Percentiles rank a stretch among this genome's conserved stretches.
Evolutionary conservation across 2,113 vertebrate species (phyloP).

Genomic region (Fulmarus glacialis): DNA sequence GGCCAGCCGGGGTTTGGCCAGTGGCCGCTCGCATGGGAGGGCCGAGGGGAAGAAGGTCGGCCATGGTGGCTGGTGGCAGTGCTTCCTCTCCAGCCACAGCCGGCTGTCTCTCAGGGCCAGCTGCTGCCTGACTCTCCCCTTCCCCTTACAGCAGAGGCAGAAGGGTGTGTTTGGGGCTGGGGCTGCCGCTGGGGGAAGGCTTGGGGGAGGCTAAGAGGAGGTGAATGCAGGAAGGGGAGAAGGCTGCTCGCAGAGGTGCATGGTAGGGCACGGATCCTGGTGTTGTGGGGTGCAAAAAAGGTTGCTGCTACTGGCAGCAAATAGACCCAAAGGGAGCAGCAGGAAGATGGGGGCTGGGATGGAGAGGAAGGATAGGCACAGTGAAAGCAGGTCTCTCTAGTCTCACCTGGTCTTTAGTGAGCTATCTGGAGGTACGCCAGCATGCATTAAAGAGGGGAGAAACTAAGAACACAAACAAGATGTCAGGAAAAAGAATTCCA

Average conservation of each 20-base stretch:
- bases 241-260: neutral
- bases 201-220: neutral
- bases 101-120: neutral
- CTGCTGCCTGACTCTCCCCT: neutral
- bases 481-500: neutral
- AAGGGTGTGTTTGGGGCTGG: neutral
- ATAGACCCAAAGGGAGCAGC: neutral
- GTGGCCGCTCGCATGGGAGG: fast-evolving
- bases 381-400: neutral
- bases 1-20: neutral
- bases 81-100: neutral
- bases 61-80: neutral
- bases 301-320: fast-evolving
- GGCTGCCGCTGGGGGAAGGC: neutral
- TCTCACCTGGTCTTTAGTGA: neutral
- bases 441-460: neutral
- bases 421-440: neutral
- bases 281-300: neutral
- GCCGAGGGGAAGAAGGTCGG: neutral
- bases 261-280: neutral
- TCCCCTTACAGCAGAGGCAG: neutral
- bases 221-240: neutral
- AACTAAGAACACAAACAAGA: neutral
- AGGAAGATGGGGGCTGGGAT: neutral
- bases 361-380: neutral